Conservation (phyloP, 2,113 vertebrate genomes). For the Chaenocephalus aceratus region DNA sequence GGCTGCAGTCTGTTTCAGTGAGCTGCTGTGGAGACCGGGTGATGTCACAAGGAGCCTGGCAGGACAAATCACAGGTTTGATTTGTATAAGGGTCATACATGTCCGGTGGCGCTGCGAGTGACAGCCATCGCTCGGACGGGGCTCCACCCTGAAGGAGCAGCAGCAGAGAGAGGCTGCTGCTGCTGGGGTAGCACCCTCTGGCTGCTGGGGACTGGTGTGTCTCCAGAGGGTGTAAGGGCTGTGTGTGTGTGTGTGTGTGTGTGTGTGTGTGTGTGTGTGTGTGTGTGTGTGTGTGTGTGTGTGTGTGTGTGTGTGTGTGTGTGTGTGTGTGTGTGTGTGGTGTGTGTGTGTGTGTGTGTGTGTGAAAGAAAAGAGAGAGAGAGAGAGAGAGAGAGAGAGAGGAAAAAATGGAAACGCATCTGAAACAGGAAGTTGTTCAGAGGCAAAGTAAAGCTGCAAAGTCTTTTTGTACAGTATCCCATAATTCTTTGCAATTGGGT, state of each 20-base stretch:
- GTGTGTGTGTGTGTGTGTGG: not conserved
- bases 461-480: conserved; percentile 3
- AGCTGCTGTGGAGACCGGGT: conserved; percentile 65
- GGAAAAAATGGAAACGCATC: not conserved
- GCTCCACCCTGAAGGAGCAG: conserved; percentile 67
- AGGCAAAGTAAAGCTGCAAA: not conserved
- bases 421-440: conserved; percentile 2
- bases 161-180: conserved; percentile 69
- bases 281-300: conserved; percentile 5
- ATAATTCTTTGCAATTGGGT: not conserved
- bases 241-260: conserved; percentile 33
- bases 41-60: conserved; percentile 60
- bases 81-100: conserved; percentile 73
- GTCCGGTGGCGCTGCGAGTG: conserved; percentile 70
- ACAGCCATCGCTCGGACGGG: conserved; percentile 61
- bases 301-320: conserved; percentile 2
- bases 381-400: not conserved
- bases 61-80: conserved; percentile 74
- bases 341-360: not conserved
- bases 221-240: conserved; percentile 54
- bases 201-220: conserved; percentile 77
- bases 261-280: conserved; percentile 22
- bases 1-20: conserved; percentile 40
- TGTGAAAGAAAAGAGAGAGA: not conserved
- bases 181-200: conserved; percentile 75